A percentile compares a stretch with the other conserved stretches of the same genome.
These are phyloP conservation scores for Anguilla japonica DNA, from an alignment of 2,113 vertebrate species.

Conservation along the genomic window DNA sequence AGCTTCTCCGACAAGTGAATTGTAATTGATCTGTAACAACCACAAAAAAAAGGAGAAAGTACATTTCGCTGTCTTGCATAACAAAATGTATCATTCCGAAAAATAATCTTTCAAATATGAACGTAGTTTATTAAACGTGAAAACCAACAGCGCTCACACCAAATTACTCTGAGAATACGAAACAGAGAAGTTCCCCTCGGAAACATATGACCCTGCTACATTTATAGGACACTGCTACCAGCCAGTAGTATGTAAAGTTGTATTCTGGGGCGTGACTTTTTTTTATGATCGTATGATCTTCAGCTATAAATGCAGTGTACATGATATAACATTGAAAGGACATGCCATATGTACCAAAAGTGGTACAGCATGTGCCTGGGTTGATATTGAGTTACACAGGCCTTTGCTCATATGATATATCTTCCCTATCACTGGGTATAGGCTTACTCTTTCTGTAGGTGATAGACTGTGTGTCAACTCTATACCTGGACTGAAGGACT, in stretches of 20 bases:
- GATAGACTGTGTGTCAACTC: slow-evolving; percentile 19
- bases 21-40: no score
- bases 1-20: no score
- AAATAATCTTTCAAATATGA: no score
- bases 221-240: background rate
- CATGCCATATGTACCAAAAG: slow-evolving; percentile 1
- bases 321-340: slow-evolving; percentile 15
- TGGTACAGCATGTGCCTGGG: background rate
- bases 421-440: background rate
- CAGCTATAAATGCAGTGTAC: background rate
- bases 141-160: background rate
- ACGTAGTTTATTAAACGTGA: no score
- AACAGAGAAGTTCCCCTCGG: background rate
- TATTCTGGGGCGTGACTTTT: background rate
- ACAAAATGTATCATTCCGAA: background rate
- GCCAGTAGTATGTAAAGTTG: background rate
- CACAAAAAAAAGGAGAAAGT: background rate
- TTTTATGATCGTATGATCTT: slow-evolving; percentile 21
- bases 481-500: slow-evolving; percentile 15
- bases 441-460: slow-evolving; percentile 2
- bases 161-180: background rate
- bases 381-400: background rate
- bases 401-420: background rate
- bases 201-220: background rate
- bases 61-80: background rate